These are phyloP conservation scores for Drosophila paracracens DNA, from an alignment of 2,888 invertebrate species.

Conservation along the genomic window DNA sequence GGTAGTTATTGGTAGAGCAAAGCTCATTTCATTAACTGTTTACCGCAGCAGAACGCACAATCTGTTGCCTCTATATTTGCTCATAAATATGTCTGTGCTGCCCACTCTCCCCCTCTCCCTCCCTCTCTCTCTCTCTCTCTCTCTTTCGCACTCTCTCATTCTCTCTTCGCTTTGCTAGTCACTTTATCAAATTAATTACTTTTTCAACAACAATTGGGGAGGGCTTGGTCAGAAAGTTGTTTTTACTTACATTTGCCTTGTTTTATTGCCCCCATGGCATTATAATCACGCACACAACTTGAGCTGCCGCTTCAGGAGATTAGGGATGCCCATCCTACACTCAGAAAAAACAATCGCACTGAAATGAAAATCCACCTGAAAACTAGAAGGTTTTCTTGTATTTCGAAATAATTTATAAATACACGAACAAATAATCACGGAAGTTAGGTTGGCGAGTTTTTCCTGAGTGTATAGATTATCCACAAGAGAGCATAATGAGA, in stretches of 20 bases:
- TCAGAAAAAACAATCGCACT: neutral
- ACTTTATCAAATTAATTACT: constrained; percentile 80
- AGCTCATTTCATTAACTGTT: constrained; percentile 72
- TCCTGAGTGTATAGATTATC: neutral
- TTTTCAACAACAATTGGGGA: constrained; percentile 71
- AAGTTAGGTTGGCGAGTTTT: neutral
- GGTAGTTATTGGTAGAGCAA: constrained; percentile 30
- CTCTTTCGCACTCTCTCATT: constrained; percentile 4
- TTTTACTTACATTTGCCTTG: constrained; percentile 61
- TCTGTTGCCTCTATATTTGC: constrained; percentile 70
- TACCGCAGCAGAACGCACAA: constrained; percentile 64
- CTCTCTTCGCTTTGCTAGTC: constrained; percentile 38
- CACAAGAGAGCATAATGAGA: neutral
- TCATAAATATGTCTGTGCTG: constrained; percentile 62
- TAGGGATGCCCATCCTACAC: constrained; percentile 5
- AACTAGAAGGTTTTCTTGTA: neutral
- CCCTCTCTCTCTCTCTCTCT: neutral
- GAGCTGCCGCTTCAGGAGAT: constrained; percentile 30
- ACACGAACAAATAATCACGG: neutral
- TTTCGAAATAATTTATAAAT: neutral
- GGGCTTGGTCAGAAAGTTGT: constrained; percentile 59
- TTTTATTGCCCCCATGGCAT: constrained; percentile 58
- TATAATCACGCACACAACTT: constrained; percentile 51
- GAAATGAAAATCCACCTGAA: neutral
- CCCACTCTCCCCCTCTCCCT: constrained; percentile 9